phyloP scores from a whole-genome alignment of 2,888 invertebrate genomes.

The Cyrtodaria siliqua region DNA sequence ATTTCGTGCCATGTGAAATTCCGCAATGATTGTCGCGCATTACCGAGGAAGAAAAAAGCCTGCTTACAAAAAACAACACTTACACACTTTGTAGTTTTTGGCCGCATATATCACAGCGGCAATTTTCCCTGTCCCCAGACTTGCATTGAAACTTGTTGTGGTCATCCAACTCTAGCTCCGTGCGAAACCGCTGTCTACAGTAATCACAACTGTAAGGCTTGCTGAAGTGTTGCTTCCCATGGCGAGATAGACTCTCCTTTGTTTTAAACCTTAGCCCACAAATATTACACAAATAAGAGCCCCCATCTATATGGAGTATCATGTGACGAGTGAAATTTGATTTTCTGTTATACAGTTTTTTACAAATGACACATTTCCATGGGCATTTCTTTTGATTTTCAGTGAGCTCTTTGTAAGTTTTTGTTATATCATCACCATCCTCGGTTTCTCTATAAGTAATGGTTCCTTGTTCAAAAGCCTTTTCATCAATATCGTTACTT shows the following conservation, averaged over 20 bases:
- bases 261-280: constrained; percentile 50
- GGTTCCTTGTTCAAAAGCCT: constrained; percentile 6
- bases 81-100: constrained; percentile 35
- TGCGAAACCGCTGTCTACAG: constrained; percentile 35
- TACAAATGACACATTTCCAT: constrained; percentile 38
- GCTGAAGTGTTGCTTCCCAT: constrained; percentile 40
- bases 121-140: constrained; percentile 12
- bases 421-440: constrained; percentile 10
- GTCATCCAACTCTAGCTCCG: constrained; percentile 13
- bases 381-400: constrained; percentile 15
- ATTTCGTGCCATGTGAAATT: too few species aligned
- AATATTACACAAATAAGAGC: constrained; percentile 32
- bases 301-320: constrained; percentile 12
- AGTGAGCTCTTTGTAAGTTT: constrained; percentile 24
- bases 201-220: constrained; percentile 51
- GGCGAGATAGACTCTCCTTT: constrained; percentile 39
- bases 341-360: constrained; percentile 5
- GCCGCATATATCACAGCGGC: constrained; percentile 48
- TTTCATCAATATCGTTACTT: constrained; percentile 12
- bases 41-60: too few species aligned
- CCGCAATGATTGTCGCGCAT: too few species aligned
- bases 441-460: constrained; percentile 8
- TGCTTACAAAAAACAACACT: background rate
- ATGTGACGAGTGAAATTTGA: constrained; percentile 41
- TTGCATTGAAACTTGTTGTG: constrained; percentile 27